Conservation (phyloP, 2,888 invertebrate species). For the Tenthredo amoena region DNA sequence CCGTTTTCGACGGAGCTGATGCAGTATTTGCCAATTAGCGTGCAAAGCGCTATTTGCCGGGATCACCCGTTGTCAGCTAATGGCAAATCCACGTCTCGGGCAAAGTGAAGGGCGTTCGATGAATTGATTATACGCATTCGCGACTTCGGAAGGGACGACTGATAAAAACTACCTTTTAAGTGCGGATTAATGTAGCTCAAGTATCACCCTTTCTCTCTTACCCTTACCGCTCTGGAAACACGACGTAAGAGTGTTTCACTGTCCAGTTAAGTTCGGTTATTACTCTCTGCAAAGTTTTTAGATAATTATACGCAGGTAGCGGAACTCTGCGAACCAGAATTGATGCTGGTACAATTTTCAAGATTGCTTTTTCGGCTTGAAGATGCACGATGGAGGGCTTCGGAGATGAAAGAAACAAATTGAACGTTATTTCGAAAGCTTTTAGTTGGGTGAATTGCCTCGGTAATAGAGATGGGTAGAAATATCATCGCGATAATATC, state of each 20-base stretch:
- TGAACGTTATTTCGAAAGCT: slow-evolving; percentile 31
- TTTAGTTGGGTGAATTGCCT: slow-evolving; percentile 27
- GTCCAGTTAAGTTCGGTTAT: slow-evolving; percentile 24
- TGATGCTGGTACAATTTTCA: slow-evolving; percentile 11
- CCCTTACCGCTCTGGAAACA: not conserved
- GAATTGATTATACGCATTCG: slow-evolving; percentile 42
- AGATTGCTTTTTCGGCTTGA: slow-evolving; percentile 7
- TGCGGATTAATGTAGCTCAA: slow-evolving; percentile 31
- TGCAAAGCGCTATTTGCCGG: slow-evolving; percentile 51
- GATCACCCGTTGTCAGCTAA: slow-evolving; percentile 65
- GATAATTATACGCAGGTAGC: slow-evolving; percentile 13
- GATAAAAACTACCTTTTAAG: slow-evolving; percentile 35
- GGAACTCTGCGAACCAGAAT: not conserved
- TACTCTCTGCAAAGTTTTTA: slow-evolving; percentile 19
- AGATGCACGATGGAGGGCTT: not conserved
- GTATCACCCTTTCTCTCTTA: not conserved
- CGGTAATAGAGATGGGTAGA: slow-evolving; percentile 10
- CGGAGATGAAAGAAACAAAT: slow-evolving; percentile 39
- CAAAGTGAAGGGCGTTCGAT: slow-evolving; percentile 18
- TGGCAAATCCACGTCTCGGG: slow-evolving; percentile 66
- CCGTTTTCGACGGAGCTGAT: slow-evolving; percentile 65
- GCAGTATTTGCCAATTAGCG: slow-evolving; percentile 74
- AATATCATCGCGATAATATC: slow-evolving; percentile 40
- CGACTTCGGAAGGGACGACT: slow-evolving; percentile 9
- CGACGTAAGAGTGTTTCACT: slow-evolving; percentile 11